phyloP scores from a whole-genome alignment of 2,888 invertebrate genomes.

The Phaedon cochleariae region DNA sequence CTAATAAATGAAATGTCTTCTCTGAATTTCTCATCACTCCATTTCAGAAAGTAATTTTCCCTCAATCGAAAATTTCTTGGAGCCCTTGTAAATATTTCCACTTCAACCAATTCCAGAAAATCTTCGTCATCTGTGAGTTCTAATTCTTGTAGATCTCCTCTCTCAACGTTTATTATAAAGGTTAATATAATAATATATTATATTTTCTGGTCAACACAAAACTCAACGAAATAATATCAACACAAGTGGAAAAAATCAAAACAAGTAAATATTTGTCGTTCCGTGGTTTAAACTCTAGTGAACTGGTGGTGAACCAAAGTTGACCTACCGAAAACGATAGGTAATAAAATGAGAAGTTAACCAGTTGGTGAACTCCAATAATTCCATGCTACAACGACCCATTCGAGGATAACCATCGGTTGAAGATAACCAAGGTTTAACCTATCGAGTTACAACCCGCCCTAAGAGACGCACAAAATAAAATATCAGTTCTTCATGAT shows the following conservation, averaged over 20 bases:
- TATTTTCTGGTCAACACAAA: no score
- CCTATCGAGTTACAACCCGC: neutral
- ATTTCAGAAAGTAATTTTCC: conserved; percentile 14
- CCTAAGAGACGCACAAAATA: neutral
- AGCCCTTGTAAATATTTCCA: conserved; percentile 2
- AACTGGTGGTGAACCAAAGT: no score
- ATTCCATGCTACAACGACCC: neutral
- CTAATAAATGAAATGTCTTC: neutral
- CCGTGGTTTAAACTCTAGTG: no score
- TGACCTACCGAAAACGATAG: neutral
- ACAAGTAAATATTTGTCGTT: no score
- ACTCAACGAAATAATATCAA: no score
- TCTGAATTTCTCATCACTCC: conserved; percentile 17
- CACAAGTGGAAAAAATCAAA: no score
- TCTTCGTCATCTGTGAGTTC: conserved; percentile 4
- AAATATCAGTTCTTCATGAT: neutral
- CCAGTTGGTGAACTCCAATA: neutral
- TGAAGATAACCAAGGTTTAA: neutral
- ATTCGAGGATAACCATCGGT: neutral
- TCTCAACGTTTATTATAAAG: neutral
- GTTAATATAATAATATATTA: no score
- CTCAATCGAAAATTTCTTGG: conserved; percentile 11
- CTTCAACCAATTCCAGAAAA: neutral
- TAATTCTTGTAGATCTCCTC: neutral
- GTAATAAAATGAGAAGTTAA: neutral